Conservation (phyloP, 2,113 vertebrate species). For the Lepidothrix coronata region DNA sequence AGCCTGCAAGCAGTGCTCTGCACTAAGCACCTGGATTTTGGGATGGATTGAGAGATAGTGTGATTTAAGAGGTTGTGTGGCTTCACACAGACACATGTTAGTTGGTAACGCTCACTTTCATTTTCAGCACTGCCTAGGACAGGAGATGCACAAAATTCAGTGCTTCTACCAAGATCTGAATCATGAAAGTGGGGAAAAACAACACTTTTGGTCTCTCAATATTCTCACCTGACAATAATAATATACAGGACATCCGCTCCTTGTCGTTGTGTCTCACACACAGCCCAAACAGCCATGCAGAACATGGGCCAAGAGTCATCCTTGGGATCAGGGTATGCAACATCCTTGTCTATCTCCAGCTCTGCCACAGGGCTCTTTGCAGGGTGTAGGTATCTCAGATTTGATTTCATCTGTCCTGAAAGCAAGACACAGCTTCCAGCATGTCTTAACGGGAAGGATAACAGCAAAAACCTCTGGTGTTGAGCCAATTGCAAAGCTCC, state of each 20-base stretch:
- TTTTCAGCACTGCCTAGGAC: background rate
- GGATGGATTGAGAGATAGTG: background rate
- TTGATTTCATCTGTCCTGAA: background rate
- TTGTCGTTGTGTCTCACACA: accelerated
- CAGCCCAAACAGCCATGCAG: background rate
- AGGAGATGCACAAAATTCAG: background rate
- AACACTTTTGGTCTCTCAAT: background rate
- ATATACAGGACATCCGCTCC: background rate
- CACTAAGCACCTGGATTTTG: background rate
- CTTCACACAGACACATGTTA: background rate
- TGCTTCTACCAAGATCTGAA: background rate
- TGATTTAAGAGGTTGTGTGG: background rate
- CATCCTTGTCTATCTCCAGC: background rate
- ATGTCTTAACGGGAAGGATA: background rate
- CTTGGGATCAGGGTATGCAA: background rate
- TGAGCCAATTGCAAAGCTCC: background rate
- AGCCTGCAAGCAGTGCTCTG: background rate
- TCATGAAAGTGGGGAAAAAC: background rate
- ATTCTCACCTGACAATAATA: background rate
- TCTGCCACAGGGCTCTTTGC: background rate
- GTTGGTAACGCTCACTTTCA: background rate
- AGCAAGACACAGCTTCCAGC: background rate
- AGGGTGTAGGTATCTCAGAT: background rate
- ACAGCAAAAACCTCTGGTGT: background rate
- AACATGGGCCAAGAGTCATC: background rate